phyloP scores from a whole-genome alignment of 2,113 vertebrate genomes.

The Ptychochromis oligacanthus region DNA sequence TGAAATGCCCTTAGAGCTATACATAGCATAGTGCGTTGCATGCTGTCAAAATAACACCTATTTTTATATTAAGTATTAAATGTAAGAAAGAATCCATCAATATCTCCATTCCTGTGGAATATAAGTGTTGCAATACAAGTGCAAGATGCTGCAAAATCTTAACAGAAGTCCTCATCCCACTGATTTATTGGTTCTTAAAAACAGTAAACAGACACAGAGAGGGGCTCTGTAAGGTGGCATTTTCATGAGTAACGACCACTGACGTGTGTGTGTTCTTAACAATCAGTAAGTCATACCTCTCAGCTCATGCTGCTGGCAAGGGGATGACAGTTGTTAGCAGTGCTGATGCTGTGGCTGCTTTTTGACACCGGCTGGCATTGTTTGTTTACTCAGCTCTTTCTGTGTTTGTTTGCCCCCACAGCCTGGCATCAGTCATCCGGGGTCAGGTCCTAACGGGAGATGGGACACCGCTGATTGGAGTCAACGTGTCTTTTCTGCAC shows the following conservation, averaged over 20 bases:
- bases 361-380: constrained; percentile 44
- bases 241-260: constrained; percentile 61
- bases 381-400: constrained; percentile 59
- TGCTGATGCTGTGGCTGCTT: constrained; percentile 12
- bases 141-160: constrained; percentile 37
- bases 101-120: constrained; percentile 35
- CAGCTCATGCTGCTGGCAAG: constrained; percentile 30
- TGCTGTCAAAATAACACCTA: neutral
- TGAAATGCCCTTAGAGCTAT: constrained; percentile 1
- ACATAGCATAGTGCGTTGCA: neutral
- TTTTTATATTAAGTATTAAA: neutral
- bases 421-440: constrained; percentile 94
- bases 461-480: constrained; percentile 96
- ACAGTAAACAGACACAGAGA: constrained; percentile 56
- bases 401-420: constrained; percentile 78
- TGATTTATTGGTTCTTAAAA: constrained; percentile 72
- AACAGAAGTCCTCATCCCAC: constrained; percentile 48
- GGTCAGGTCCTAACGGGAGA: constrained; percentile 97
- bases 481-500: constrained; percentile 96
- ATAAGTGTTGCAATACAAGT: constrained; percentile 42
- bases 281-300: constrained; percentile 59
- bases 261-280: constrained; percentile 49
- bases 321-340: constrained; percentile 45
- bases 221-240: constrained; percentile 36
- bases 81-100: constrained; percentile 6